Base-by-base conservation (phyloP, 2,113 vertebrate genomes). In the Hemiprocne comata region DNA sequence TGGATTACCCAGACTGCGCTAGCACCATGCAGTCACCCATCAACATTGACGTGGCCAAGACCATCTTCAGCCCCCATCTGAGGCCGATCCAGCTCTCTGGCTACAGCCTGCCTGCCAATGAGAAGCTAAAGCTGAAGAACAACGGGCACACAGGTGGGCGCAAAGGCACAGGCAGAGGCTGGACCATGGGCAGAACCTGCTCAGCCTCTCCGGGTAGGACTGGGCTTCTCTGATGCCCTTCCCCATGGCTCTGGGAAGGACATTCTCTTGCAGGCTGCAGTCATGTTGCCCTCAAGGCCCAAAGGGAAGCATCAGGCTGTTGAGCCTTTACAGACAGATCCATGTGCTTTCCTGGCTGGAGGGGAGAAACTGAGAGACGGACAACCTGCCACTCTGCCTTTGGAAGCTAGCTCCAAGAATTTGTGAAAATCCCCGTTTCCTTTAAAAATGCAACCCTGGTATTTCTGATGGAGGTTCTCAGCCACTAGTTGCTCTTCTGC, bases 141-240 rank as follows among this genome's bases (percentile, higher is more conserved):
- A 98, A 98, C 1, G 98, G 98, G 17, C 98, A 98, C 78, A 98
- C 98, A 64, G 95, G 98, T 98, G 70, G 51, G 95, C 69, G 53
- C 29, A 85, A n/a, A 60, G 46, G 26, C 36, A 81, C 13, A 20
- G 42, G 50, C 21, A 58, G 60, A 14, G 26, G 33, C 33, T 48
- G 72, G 12, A 73, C 31, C 26, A 54, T 8, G 57, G 42, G 50
- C 21, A 58, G 60, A 14, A 24, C 10, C n/a, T 0, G 0, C 21
- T 55, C 20, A 11, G 19, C 19, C 19, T 50, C 33, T 77, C 16
- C 26, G 1, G 5, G 14, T 13, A 69, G 50, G 29, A 72, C 16
- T 1, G 1, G 33, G 38, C 13, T 71, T 44, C n/a, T 85, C 29
- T 58, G 25, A 17, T 4, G 0, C 15, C 34, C 12, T 64, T 74